Conservation (phyloP, 2,888 invertebrate species). For the Magallana nippona region DNA sequence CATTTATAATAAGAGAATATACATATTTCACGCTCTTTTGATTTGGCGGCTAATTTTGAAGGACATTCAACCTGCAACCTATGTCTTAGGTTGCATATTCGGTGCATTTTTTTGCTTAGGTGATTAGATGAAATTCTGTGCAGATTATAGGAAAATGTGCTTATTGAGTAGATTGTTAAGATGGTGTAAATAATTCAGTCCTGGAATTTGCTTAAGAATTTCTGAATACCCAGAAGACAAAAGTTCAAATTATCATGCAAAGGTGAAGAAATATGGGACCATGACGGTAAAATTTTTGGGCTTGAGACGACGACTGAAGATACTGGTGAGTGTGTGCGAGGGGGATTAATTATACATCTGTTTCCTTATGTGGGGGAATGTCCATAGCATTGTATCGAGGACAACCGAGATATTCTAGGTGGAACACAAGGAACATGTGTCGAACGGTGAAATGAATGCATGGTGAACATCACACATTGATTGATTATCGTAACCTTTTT, state of each 20-base stretch:
- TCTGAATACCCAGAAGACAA: slow-evolving; percentile 13
- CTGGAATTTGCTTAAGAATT: not conserved
- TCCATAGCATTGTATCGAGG: not conserved
- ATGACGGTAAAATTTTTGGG: slow-evolving; percentile 1
- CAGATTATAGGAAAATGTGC: not conserved
- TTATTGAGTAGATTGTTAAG: not conserved
- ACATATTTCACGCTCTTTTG: slow-evolving; percentile 1
- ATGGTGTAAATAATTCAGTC: not conserved
- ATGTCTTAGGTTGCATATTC: not conserved
- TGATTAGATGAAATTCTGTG: not conserved
- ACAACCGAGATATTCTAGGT: slow-evolving; percentile 22
- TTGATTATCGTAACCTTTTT: slow-evolving; percentile 5
- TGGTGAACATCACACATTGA: not conserved
- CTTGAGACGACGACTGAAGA: not conserved
- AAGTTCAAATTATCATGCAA: not conserved
- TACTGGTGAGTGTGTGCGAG: not conserved
- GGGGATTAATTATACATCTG: slow-evolving; percentile 3
- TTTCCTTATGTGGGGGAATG: slow-evolving; percentile 1
- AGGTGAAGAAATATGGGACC: not conserved
- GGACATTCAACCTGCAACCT: not conserved
- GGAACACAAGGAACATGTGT: not conserved
- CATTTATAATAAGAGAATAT: not conserved
- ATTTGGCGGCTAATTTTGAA: slow-evolving; percentile 27
- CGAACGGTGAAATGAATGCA: slow-evolving; percentile 7
- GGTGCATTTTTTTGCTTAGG: not conserved